Evolutionary conservation across 2,888 invertebrate genomes (phyloP), one percentile per base, ranked within the genome.

Genomic region (Papilio elwesi): DNA sequence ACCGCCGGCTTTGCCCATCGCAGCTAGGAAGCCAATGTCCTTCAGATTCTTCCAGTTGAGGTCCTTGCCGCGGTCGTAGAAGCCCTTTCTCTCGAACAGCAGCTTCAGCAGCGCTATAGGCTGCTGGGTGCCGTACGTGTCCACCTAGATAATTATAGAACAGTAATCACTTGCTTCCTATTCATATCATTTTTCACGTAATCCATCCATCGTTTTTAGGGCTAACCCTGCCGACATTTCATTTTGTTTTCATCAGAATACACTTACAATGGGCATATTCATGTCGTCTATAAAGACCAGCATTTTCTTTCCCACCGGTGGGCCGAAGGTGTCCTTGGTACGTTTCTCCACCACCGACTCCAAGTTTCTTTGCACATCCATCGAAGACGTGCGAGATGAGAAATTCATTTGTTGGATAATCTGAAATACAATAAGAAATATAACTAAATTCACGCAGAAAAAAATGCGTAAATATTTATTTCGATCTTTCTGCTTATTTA

Each of bases 271-370:
- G 49, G 98, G 98, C 98, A 98, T 98, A 85, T 98, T 98, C 96
- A 98, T 96, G 84, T 99, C 98, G 83, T 99, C 98, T 77, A 98
- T 96, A 84, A 98, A 99, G 76, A 98, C 95, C 52, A 98, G 95
- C 85, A 98, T 95, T 82, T 97, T 96, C 90, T 98, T 98, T 49
- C 98, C 98, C 74, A 97, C 95, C 0, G 98, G 97, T 51, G 98
- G 98, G 0, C 98, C 98, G 83, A 96, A 98, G 6, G 96, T 96
- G 84, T 98, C 97, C 86, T 98, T 98, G 0, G 98, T 98, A 72
- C 98, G 94, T 85, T 98, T 98, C 86, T 98, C 98, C 0, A 98
- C 96, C 0, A 96, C 96, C 0, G 98, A 97, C 89, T 98, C 98
- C 78, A 98, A 91, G 84, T 97, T 97, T 16, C 96, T 94, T 86